These are phyloP conservation scores for Hetaerina americana DNA, from an alignment of 1,140 invertebrate genomes.

Conservation along the genomic window DNA sequence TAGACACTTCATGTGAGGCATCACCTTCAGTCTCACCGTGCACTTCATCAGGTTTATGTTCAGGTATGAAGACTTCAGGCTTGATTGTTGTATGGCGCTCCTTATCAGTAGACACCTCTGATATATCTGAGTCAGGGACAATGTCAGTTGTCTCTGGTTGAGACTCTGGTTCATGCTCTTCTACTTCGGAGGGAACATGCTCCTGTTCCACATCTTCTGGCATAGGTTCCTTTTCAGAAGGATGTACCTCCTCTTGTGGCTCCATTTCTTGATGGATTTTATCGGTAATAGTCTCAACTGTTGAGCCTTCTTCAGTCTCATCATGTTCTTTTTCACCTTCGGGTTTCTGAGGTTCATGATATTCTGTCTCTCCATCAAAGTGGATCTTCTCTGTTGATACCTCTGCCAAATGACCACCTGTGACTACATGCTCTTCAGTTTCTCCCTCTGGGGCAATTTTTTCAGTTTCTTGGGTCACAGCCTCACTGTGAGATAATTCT, in stretches of 20 bases:
- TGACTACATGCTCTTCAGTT: slow-evolving; percentile 6
- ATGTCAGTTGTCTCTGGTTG: background rate
- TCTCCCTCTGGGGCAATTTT: slow-evolving; percentile 10
- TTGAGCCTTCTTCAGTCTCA: slow-evolving; percentile 12
- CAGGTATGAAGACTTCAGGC: too few species aligned
- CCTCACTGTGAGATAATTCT: background rate
- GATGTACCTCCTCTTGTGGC: slow-evolving; percentile 12
- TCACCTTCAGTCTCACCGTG: background rate
- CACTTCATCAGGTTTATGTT: background rate
- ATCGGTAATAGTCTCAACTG: slow-evolving; percentile 11
- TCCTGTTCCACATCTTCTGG: slow-evolving; percentile 1
- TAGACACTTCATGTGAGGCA: background rate
- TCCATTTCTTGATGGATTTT: slow-evolving; percentile 13
- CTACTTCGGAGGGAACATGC: background rate
- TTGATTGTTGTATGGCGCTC: background rate
- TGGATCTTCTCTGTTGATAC: background rate
- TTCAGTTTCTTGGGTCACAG: background rate
- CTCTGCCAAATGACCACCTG: slow-evolving; percentile 9
- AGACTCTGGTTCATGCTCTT: background rate
- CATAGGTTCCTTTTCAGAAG: slow-evolving; percentile 10
- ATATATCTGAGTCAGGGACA: background rate
- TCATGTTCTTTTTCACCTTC: slow-evolving; percentile 14
- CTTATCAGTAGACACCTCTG: background rate
- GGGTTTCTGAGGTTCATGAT: slow-evolving; percentile 3
- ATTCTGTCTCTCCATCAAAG: background rate